Percentiles rank a stretch among this genome's conserved stretches.
Evolutionary conservation across 2,113 vertebrate genomes (phyloP).

Genomic region (Reinhardtius hippoglossoides): DNA sequence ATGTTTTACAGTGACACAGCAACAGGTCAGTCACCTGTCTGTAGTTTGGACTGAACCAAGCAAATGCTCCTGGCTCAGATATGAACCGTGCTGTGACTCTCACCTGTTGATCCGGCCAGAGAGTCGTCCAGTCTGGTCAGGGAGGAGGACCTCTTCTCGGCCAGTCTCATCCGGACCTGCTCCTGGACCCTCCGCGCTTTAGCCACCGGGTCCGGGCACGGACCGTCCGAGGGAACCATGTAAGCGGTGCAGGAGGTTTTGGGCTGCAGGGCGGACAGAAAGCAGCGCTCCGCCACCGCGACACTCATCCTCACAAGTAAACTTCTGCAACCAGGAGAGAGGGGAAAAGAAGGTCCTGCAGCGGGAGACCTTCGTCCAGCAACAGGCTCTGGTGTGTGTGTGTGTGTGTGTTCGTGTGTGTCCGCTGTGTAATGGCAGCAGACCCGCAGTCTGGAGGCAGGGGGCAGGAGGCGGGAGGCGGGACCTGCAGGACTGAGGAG

Average conservation of each 20-base stretch:
- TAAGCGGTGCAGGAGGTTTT: conserved; percentile 78
- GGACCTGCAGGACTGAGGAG: conserved; percentile 12
- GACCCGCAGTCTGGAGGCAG: conserved; percentile 16
- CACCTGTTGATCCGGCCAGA: conserved; percentile 67
- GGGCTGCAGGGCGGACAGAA: conserved; percentile 82
- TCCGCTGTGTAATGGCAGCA: conserved; percentile 45
- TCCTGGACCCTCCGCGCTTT: conserved; percentile 79
- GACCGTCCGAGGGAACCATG: conserved; percentile 73
- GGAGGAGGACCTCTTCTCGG: conserved; percentile 75
- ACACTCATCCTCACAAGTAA: conserved; percentile 48
- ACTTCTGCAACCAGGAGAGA: not conserved
- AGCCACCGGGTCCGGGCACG: conserved; percentile 62
- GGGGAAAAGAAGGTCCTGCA: not conserved
- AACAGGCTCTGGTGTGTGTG: too few species aligned
- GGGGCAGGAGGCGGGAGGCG: conserved; percentile 53
- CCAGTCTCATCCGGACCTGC: conserved; percentile 83
- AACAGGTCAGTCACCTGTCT: not conserved
- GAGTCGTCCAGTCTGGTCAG: conserved; percentile 65
- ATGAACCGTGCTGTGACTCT: not conserved
- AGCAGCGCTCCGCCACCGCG: conserved; percentile 71
- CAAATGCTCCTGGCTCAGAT: too few species aligned
- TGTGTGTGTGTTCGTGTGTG: not conserved
- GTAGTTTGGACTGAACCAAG: not conserved
- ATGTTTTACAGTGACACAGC: not conserved
- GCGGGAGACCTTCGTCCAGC: not conserved